These are phyloP conservation scores for Philhelius pedissequus DNA, from an alignment of 2,888 invertebrate genomes.

Conservation along the genomic window DNA sequence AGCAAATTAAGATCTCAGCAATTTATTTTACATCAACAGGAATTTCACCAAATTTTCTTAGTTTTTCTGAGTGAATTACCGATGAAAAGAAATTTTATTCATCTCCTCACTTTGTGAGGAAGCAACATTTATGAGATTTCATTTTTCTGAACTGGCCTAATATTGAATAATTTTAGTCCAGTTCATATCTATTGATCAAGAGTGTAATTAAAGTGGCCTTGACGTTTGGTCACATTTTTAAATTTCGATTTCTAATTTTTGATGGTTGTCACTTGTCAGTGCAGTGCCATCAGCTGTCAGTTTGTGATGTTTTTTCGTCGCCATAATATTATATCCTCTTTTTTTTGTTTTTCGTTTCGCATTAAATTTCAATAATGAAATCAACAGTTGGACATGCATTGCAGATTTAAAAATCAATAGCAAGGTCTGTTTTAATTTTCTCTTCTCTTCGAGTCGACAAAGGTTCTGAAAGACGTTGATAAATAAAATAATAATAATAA, in stretches of 20 bases:
- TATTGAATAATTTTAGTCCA: neutral
- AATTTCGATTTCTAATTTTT: neutral
- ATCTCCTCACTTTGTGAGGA: too few relatives aligned
- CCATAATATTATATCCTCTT: neutral
- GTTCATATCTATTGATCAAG: neutral
- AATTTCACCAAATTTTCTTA: too few relatives aligned
- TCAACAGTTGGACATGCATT: constrained; percentile 4
- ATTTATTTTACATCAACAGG: too few relatives aligned
- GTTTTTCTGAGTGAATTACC: too few relatives aligned
- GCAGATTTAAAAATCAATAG: neutral
- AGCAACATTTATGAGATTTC: too few relatives aligned
- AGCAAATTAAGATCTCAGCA: too few relatives aligned
- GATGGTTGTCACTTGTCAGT: neutral
- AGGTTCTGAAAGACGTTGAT: neutral
- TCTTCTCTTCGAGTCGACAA: neutral
- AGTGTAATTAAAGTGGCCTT: too few relatives aligned
- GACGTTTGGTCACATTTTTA: neutral
- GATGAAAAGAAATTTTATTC: too few relatives aligned
- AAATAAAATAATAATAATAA: neutral
- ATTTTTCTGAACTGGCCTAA: too few relatives aligned
- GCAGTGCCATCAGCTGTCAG: neutral
- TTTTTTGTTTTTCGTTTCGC: neutral
- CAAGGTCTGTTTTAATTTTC: neutral
- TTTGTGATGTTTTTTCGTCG: neutral
- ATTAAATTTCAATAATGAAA: constrained; percentile 4